Conservation (phyloP, 2,797 vertebrate species). For the Champsocephalus gunnari region DNA sequence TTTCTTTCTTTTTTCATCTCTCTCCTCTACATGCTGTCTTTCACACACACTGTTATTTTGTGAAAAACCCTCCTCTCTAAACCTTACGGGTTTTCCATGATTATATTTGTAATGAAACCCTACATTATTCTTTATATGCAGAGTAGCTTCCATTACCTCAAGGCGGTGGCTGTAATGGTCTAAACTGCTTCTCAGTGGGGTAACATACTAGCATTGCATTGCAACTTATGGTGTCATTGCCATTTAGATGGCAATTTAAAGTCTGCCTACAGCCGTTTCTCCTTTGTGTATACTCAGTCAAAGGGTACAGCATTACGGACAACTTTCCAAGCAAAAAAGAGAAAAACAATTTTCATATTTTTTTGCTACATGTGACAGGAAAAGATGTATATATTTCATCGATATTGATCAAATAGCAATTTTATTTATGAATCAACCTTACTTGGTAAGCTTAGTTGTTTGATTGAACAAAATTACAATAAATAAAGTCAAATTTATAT, state of each 20-base stretch:
- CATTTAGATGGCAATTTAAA: slow-evolving; percentile 57
- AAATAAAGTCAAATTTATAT: background rate
- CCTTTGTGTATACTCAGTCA: slow-evolving; percentile 39
- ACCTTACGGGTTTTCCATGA: slow-evolving; percentile 25
- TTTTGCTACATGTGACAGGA: background rate
- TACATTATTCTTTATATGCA: slow-evolving; percentile 28
- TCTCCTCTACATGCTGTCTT: background rate
- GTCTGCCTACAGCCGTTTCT: slow-evolving; percentile 36
- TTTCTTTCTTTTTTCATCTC: background rate
- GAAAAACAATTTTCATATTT: slow-evolving; percentile 1
- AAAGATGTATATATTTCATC: background rate
- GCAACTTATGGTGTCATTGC: slow-evolving; percentile 46
- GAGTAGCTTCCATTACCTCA: slow-evolving; percentile 28
- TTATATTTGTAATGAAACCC: slow-evolving; percentile 28
- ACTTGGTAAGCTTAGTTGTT: background rate
- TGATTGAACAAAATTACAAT: background rate
- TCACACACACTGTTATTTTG: background rate
- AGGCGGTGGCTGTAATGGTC: slow-evolving; percentile 39
- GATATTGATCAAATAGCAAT: background rate
- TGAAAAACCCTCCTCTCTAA: background rate
- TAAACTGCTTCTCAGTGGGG: slow-evolving; percentile 43
- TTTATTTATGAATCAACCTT: background rate
- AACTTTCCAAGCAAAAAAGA: background rate
- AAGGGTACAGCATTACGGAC: slow-evolving; percentile 15
- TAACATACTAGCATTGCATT: slow-evolving; percentile 36